Evolutionary conservation across 2,113 vertebrate genomes (phyloP).

Genomic region (Callithrix jacchus): DNA sequence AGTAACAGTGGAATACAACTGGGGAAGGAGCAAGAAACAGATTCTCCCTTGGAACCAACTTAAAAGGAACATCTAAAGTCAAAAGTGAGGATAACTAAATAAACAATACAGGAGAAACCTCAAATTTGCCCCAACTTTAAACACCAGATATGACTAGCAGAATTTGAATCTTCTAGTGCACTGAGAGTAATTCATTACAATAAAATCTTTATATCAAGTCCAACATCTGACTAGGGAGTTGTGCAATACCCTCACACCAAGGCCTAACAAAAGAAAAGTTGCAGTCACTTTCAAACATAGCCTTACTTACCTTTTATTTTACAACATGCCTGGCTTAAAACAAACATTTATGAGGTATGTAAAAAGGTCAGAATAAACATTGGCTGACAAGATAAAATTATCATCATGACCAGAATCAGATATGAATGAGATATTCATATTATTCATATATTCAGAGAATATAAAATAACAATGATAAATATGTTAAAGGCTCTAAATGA

Average conservation of each 20-base stretch:
- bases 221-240: neutral
- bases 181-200: neutral
- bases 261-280: neutral
- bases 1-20: neutral
- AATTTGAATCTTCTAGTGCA: neutral
- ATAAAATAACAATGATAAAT: neutral
- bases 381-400: neutral
- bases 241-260: neutral
- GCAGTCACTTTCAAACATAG: neutral
- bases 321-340: neutral
- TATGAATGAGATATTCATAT: neutral
- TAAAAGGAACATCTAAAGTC: neutral
- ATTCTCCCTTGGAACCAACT: neutral
- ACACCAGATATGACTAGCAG: neutral
- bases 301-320: neutral
- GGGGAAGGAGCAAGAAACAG: neutral
- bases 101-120: neutral
- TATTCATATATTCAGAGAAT: neutral
- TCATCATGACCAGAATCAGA: neutral
- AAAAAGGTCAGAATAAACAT: neutral
- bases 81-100: neutral
- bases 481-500: neutral
- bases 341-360: neutral
- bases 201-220: neutral
- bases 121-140: neutral